Base-by-base conservation (phyloP, 2,113 vertebrate genomes). In the Sialia sialis region DNA sequence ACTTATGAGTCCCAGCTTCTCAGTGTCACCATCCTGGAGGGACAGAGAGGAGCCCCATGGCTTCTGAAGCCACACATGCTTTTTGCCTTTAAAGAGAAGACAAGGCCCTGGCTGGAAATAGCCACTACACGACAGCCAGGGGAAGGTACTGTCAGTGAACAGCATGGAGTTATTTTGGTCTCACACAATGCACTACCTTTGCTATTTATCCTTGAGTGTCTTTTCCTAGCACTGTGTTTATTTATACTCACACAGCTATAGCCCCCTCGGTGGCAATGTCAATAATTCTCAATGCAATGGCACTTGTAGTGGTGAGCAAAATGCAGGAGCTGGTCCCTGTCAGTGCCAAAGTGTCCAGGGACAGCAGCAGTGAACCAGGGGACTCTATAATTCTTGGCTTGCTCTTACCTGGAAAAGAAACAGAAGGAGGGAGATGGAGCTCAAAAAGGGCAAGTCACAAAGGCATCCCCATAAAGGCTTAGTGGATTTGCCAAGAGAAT, bases 331-430 rank as follows among this genome's bases (percentile, higher is more conserved):
- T 4, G 18, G 11, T 58, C 51, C 30, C 43, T 4, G 1, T 12
- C n/a, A 9, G 6, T 15, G 66, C 22, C 78, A 75, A n/a, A 48
- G 44, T 39, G 30, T 72, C 62, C 52, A 51, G 67, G 23, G 41
- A 34, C 0, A 0, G 13, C 0, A 20, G 38, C 59, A 66, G 14
- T 0, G 0, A 34, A 32, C 43, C 67, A 62, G 52, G 54, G 44
- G 83, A 17, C 62, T 58, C 4, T 2, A 44, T 26, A 66, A 29
- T 79, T 58, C 55, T 76, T 89, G 46, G 25, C 69, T 89, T 78
- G 27, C 18, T 74, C 19, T 89, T 43, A 52, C 19, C 69, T 67
- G 49, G 58, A 91, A 76, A 83, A 89, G 34, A 74, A 94, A 58
- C 0, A 4, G 72, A 63, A 92, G 34, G 26, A 91, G 15, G 22